A percentile compares a stretch with the other conserved stretches of the same genome.
Conservation (phyloP, 2,113 vertebrate species). For the Cochlearius cochlearius region DNA sequence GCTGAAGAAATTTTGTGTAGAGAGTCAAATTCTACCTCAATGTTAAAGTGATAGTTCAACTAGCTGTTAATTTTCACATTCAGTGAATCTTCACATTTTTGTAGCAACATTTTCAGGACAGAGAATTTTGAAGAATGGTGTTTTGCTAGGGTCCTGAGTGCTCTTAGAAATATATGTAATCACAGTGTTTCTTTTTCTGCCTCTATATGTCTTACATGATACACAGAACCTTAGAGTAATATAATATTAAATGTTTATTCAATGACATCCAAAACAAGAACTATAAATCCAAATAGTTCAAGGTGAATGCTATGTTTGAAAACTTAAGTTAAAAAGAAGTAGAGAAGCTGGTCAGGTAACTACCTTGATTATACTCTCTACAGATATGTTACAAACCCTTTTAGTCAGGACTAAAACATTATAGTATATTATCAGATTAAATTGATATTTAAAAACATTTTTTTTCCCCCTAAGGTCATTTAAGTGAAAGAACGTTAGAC, state of each 20-base stretch:
- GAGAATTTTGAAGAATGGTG: neutral
- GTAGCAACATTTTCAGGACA: neutral
- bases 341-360: neutral
- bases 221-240: neutral
- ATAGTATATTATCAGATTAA: neutral
- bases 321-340: neutral
- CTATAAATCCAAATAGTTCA: neutral
- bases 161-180: neutral
- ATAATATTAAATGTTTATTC: neutral
- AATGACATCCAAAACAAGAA: neutral
- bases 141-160: neutral
- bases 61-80: neutral
- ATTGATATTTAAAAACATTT: neutral
- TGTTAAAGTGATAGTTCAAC: neutral
- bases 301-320: neutral
- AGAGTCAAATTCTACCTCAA: neutral
- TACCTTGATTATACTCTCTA: neutral
- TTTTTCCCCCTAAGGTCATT: neutral
- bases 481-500: neutral
- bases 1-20: neutral
- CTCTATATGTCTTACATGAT: neutral
- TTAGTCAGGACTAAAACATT: neutral
- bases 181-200: neutral
- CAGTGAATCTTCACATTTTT: neutral
- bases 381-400: neutral